phyloP scores from a whole-genome alignment of 2,797 vertebrate genomes.

The Melanotaenia nigrans region DNA sequence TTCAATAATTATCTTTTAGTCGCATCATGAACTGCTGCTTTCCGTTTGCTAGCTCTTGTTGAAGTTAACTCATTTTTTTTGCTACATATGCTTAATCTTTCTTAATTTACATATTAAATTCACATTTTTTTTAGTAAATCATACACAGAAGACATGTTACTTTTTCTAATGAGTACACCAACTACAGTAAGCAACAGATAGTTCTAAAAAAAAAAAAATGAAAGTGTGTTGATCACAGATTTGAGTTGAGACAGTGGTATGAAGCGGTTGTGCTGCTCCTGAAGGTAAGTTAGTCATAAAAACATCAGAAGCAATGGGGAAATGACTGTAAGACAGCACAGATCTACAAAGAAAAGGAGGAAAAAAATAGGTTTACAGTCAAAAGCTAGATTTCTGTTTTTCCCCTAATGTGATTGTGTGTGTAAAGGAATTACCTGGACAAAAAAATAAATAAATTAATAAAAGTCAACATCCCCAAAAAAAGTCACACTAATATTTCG shows the following conservation, averaged over 20 bases:
- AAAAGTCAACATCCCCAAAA: too few relatives aligned
- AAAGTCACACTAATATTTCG: too few relatives aligned
- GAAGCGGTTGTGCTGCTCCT: neutral
- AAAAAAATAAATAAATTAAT: too few relatives aligned
- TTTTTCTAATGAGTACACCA: neutral
- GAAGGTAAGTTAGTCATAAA: neutral
- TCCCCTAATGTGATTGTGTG: too few relatives aligned
- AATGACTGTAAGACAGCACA: neutral
- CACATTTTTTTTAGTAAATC: neutral
- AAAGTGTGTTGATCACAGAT: neutral
- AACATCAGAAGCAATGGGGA: neutral
- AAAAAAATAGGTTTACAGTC: too few relatives aligned
- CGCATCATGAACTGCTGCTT: neutral
- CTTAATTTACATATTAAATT: neutral
- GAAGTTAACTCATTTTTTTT: too few relatives aligned
- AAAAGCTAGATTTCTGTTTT: too few relatives aligned
- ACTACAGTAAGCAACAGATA: neutral
- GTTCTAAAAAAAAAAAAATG: neutral
- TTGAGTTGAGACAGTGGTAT: neutral
- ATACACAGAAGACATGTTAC: neutral
- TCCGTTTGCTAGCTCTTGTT: neutral
- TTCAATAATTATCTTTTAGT: neutral
- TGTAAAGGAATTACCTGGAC: too few relatives aligned
- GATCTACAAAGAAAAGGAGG: too few relatives aligned
- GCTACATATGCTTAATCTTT: neutral